Conservation (phyloP, 2,113 vertebrate species). For the Daubentonia madagascariensis region DNA sequence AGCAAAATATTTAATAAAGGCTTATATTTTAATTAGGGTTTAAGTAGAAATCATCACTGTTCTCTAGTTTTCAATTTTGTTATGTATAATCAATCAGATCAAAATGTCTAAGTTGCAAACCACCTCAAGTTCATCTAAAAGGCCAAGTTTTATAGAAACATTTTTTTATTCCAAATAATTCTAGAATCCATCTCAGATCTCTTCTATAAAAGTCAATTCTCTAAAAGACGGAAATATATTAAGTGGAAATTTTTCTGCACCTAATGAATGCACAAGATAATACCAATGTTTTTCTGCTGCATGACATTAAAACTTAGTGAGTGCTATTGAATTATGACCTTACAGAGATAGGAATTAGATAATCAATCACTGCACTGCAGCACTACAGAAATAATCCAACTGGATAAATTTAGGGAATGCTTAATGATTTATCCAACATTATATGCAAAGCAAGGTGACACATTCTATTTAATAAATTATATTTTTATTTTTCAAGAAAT, state of each 20-base stretch:
- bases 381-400: background rate
- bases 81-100: background rate
- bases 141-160: background rate
- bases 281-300: background rate
- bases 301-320: background rate
- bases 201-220: background rate
- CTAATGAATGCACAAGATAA: background rate
- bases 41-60: background rate
- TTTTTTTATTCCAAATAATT: background rate
- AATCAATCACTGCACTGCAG: background rate
- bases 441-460: background rate
- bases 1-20: background rate
- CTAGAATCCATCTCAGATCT: background rate
- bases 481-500: background rate
- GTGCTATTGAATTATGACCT: background rate
- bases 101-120: background rate
- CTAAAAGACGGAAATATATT: constrained; percentile 4
- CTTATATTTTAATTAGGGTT: background rate
- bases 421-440: background rate
- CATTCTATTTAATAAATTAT: background rate
- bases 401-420: background rate
- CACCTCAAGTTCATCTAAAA: background rate
- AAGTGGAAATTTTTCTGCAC: background rate
- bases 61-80: background rate
- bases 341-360: background rate